Percentiles rank a stretch among this genome's conserved stretches.
Evolutionary conservation across 2,797 vertebrate species (phyloP).

Genomic region (Urophycis tenuis): DNA sequence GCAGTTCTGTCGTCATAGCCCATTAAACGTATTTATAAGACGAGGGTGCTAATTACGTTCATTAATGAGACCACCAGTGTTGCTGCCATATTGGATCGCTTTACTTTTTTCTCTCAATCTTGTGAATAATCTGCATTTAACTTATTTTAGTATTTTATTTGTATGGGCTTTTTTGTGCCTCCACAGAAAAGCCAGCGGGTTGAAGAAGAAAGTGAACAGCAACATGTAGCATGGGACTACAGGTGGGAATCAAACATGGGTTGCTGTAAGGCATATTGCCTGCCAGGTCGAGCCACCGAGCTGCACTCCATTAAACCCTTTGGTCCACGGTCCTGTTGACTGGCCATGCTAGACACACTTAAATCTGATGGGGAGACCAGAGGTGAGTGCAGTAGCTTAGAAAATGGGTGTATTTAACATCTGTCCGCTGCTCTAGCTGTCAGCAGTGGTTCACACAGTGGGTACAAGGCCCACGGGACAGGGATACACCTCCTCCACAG

Average conservation of each 20-base stretch:
- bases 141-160: no score
- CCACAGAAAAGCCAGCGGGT: background rate
- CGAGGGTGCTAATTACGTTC: background rate
- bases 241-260: no score
- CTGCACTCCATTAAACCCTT: background rate
- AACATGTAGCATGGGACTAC: no score
- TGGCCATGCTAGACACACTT: background rate
- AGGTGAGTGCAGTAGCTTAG: background rate
- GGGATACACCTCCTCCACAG: background rate
- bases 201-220: background rate
- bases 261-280: no score
- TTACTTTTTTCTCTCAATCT: background rate
- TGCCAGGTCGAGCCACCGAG: no score
- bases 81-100: background rate
- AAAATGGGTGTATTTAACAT: background rate
- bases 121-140: background rate
- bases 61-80: slow-evolving; percentile 1
- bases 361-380: background rate
- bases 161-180: no score
- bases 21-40: slow-evolving; percentile 1
- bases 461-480: background rate
- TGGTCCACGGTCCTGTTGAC: background rate
- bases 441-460: background rate
- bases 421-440: background rate
- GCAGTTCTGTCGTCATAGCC: background rate